Evolutionary conservation across 2,888 invertebrate genomes (phyloP).

Genomic region (Crioceris asparagi): DNA sequence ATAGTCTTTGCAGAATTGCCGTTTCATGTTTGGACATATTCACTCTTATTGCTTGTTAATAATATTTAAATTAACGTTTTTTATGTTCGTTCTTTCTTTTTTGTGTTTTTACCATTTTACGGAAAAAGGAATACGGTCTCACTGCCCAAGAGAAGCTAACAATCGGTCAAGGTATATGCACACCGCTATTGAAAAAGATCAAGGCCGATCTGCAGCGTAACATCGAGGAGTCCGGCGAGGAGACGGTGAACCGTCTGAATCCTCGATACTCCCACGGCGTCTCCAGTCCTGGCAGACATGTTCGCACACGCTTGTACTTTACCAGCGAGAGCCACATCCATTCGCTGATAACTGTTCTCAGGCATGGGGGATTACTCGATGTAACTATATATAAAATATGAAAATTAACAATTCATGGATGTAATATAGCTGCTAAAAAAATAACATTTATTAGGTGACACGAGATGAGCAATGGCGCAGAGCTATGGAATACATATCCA

Average conservation of each 20-base stretch:
- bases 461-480: conserved; percentile 97
- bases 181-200: conserved; percentile 90
- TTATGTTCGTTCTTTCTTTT: background rate
- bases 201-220: conserved; percentile 89
- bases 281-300: conserved; percentile 95
- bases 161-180: conserved; percentile 95
- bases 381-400: conserved; percentile 41
- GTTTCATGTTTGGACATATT: too few species aligned
- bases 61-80: background rate
- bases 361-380: conserved; percentile 83
- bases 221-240: conserved; percentile 82
- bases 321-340: conserved; percentile 99
- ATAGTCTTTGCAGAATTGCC: too few species aligned
- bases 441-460: conserved; percentile 18
- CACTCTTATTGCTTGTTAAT: background rate
- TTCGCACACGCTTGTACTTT: conserved; percentile 96
- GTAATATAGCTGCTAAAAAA: too few species aligned
- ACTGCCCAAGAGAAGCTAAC: conserved; percentile 91
- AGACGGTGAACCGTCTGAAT: conserved; percentile 91
- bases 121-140: conserved; percentile 82
- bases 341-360: conserved; percentile 87
- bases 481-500: conserved; percentile 96
- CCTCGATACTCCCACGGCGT: conserved; percentile 97
- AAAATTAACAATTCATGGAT: background rate
- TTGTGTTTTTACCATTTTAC: conserved; percentile 15